Percentiles rank a stretch among this genome's conserved stretches.
Evolutionary conservation across 2,888 invertebrate species (phyloP).

Genomic region (Heliconius erato): DNA sequence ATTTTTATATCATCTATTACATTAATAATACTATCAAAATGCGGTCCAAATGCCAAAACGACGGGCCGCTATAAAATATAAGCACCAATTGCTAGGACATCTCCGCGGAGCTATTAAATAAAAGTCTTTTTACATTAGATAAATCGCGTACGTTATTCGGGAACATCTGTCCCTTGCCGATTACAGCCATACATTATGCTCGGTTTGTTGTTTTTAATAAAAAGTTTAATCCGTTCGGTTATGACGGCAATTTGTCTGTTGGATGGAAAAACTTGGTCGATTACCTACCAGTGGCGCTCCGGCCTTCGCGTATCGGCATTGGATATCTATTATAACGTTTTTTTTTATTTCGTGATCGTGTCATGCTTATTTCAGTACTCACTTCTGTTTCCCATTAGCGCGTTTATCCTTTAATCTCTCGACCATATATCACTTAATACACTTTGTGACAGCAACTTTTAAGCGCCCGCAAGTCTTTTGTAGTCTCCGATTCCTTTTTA

Average conservation of each 20-base stretch:
- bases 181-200: slow-evolving; percentile 85
- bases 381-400: slow-evolving; percentile 83
- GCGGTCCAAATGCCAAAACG: slow-evolving; percentile 75
- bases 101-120: slow-evolving; percentile 83
- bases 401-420: slow-evolving; percentile 64
- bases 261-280: slow-evolving; percentile 84
- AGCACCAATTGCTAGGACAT: slow-evolving; percentile 81
- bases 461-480: slow-evolving; percentile 65
- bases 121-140: slow-evolving; percentile 85
- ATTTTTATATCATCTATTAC: slow-evolving; percentile 77
- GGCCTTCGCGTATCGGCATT: slow-evolving; percentile 60
- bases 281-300: slow-evolving; percentile 74
- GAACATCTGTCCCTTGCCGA: slow-evolving; percentile 85
- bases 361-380: slow-evolving; percentile 82
- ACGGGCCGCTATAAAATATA: slow-evolving; percentile 79
- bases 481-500: slow-evolving; percentile 62
- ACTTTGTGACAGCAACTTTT: slow-evolving; percentile 59
- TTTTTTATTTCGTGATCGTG: slow-evolving; percentile 77
- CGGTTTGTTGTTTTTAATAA: slow-evolving; percentile 86
- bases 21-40: slow-evolving; percentile 81
- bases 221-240: slow-evolving; percentile 86
- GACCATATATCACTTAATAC: slow-evolving; percentile 72
- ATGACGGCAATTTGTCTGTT: slow-evolving; percentile 84
- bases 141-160: slow-evolving; percentile 83
- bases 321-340: slow-evolving; percentile 64